These are phyloP conservation scores for Thalassaphorura encarpata DNA, from an alignment of 1,140 invertebrate genomes.

Conservation along the genomic window DNA sequence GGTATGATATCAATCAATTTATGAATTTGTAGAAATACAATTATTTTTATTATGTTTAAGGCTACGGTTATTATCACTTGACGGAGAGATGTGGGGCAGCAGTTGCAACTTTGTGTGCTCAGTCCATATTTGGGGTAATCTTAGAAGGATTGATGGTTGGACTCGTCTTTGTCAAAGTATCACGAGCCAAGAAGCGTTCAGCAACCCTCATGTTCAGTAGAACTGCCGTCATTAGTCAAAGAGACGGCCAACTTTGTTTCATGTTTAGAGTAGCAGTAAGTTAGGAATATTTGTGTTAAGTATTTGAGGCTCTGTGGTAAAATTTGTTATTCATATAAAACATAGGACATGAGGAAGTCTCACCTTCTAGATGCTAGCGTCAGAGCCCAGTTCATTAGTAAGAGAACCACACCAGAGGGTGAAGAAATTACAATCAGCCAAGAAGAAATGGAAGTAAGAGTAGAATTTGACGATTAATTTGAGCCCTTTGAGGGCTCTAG, in stretches of 20 bases:
- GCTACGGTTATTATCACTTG: slow-evolving; percentile 11
- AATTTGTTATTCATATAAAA: too few relatives aligned
- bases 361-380: slow-evolving; percentile 86
- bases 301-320: too few relatives aligned
- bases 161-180: slow-evolving; percentile 76
- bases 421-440: slow-evolving; percentile 71
- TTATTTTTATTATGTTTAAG: not conserved
- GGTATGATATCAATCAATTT: too few relatives aligned
- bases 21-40: not conserved
- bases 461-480: too few relatives aligned
- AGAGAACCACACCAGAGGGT: slow-evolving; percentile 66
- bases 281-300: too few relatives aligned
- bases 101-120: not conserved
- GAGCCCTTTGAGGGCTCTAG: not conserved
- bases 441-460: slow-evolving; percentile 52
- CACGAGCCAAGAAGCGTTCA: slow-evolving; percentile 81
- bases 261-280: slow-evolving; percentile 18
- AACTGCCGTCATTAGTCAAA: slow-evolving; percentile 76
- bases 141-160: slow-evolving; percentile 51
- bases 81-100: slow-evolving; percentile 6
- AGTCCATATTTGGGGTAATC: slow-evolving; percentile 9
- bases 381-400: slow-evolving; percentile 68
- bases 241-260: slow-evolving; percentile 51
- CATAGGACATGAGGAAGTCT: slow-evolving; percentile 89
- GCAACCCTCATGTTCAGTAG: slow-evolving; percentile 84